Evolutionary conservation across 1,140 invertebrate species (phyloP), one percentile per base, ranked within the genome.

Genomic region (Neodiprion lecontei): DNA sequence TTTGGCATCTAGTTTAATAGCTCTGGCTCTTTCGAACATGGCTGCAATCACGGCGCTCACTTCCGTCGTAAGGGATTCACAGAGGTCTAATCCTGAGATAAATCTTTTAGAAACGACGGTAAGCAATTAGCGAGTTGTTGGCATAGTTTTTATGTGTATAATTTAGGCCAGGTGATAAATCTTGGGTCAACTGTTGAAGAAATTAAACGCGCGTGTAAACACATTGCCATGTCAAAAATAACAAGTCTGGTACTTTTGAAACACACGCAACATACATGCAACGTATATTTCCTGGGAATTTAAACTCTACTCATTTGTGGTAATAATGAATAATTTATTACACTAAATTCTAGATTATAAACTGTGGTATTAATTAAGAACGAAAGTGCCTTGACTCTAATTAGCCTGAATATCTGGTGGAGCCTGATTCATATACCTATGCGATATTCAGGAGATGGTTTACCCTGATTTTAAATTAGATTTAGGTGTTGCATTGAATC

Each of bases 21-120:
- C 87, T 17, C 79, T 88, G 50, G 86, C 86, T 47, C 77, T 88
- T 3, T 87, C 87, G 10, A 88, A 88, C 47, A 86, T 88, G 86
- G 84, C 87, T 7, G 83, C 87, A n/a, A 88, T 88, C 70, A 87
- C 86, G 2, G 86, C 86, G 50, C 82, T 88, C 65, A 87, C 86
- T 2, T 85, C 86, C 1, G 83, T 88, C 72, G 83, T 87, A 47
- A 82, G 87, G 40, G 87, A 88, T 73, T 84, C 84, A 3, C 86
- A 88, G 72, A 84, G 87, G 73, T 74, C 81, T 48, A 40, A 5
- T 40, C 83, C 83, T 67, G 85, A 87, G 76, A 67, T 85, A 48
- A 81, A 80, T 66, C 79, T 85, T 12, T 76, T 86, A 50, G 75
- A 72, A 9, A 73, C 83, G 53, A 78, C 84, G 77, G 86, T 86